A percentile compares a stretch with the other conserved stretches of the same genome.
phyloP scores from a whole-genome alignment of 2,888 invertebrate species.

The Flabesymbios commensalis region DNA sequence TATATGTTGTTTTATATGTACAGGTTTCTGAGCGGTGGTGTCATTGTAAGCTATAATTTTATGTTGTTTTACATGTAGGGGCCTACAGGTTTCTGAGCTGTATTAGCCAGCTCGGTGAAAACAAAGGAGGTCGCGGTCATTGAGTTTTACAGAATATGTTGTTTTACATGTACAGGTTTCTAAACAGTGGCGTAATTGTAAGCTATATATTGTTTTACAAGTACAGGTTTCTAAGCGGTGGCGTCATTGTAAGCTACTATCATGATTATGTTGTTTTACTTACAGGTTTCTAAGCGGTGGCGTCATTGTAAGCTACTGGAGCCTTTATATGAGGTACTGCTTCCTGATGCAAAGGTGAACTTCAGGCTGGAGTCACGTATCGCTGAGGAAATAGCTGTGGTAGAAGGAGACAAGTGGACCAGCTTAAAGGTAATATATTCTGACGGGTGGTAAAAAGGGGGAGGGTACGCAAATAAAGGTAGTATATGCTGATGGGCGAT shows the following conservation, averaged over 20 bases:
- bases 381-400: conserved; percentile 28
- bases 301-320: conserved; percentile 31
- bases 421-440: conserved; percentile 7
- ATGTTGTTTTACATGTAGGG: no score
- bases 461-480: conserved; percentile 1
- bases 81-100: no score
- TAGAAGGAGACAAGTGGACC: conserved; percentile 20
- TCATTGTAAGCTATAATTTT: no score
- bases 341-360: conserved; percentile 15
- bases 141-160: no score
- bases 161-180: no score
- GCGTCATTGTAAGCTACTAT: no score
- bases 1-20: no score
- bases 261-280: no score
- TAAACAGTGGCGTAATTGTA: no score
- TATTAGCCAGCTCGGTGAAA: no score
- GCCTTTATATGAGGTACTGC: conserved; percentile 32
- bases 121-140: no score
- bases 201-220: no score
- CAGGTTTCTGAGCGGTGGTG: conserved; percentile 21
- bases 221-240: conserved; percentile 22
- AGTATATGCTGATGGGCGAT: background rate
- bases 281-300: conserved; percentile 29
- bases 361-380: conserved; percentile 31
- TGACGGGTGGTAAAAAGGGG: background rate